Conservation (phyloP, 2,888 invertebrate species). For the Melanostoma scalare region DNA sequence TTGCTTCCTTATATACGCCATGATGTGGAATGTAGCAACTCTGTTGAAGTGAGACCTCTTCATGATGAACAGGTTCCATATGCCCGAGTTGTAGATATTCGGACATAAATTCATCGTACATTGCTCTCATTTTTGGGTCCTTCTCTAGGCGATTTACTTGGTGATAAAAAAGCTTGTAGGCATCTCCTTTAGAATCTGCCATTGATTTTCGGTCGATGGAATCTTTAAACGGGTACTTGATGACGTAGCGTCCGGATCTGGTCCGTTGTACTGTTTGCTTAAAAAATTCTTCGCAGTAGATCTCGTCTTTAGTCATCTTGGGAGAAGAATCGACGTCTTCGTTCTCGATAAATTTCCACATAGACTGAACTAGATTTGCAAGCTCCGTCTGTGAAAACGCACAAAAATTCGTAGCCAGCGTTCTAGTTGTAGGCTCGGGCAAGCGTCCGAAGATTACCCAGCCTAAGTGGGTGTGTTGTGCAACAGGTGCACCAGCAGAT, state of each 20-base stretch:
- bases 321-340: constrained; percentile 25
- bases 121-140: constrained; percentile 33
- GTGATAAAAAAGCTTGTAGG: constrained; percentile 37
- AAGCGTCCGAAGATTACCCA: constrained; percentile 50
- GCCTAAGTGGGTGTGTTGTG: constrained; percentile 23
- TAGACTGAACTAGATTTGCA: constrained; percentile 35
- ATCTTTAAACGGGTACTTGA: constrained; percentile 52
- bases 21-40: constrained; percentile 26
- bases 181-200: constrained; percentile 37
- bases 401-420: constrained; percentile 17
- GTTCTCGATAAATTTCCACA: constrained; percentile 60
- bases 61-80: constrained; percentile 32
- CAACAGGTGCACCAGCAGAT: constrained; percentile 29
- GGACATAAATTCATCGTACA: constrained; percentile 23
- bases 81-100: constrained; percentile 45
- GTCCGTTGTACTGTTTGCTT: constrained; percentile 37
- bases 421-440: constrained; percentile 13
- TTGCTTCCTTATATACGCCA: constrained; percentile 33
- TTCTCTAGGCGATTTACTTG: constrained; percentile 50
- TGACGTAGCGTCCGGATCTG: constrained; percentile 36
- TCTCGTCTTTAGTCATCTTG: constrained; percentile 39
- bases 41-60: constrained; percentile 7
- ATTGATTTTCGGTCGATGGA: constrained; percentile 28
- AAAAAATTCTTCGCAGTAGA: constrained; percentile 48
- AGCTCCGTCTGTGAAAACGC: constrained; percentile 26